Conservation (phyloP, 2,113 vertebrate genomes). For the Alligator sinensis region DNA sequence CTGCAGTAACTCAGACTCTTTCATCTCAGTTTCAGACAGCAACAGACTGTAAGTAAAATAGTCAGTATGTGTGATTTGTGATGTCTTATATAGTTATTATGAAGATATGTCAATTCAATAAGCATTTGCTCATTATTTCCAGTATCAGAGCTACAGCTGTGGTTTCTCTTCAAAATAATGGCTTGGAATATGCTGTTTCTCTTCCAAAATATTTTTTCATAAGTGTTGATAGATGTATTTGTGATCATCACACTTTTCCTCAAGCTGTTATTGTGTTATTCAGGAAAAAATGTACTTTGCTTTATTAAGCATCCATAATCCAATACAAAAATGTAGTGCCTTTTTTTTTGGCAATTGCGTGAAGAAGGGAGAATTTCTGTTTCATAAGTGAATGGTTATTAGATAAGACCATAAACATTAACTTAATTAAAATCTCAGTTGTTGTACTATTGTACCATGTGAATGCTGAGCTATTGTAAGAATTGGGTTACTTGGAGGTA, state of each 20-base stretch:
- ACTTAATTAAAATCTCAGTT: slow-evolving; percentile 28
- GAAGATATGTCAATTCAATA: not conserved
- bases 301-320: not conserved
- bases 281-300: not conserved
- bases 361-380: not conserved
- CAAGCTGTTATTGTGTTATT: not conserved
- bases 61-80: not conserved
- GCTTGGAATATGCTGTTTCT: not conserved
- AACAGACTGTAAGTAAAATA: slow-evolving; percentile 86
- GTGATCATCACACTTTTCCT: not conserved
- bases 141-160: not conserved
- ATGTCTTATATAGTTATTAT: not conserved
- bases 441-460: not conserved
- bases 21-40: slow-evolving; percentile 90
- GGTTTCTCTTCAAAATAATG: not conserved
- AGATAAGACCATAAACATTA: not conserved
- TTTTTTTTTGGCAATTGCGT: not conserved
- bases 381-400: not conserved
- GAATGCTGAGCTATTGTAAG: not conserved
- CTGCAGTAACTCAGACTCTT: slow-evolving; percentile 88
- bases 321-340: not conserved
- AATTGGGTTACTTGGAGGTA: not conserved
- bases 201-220: not conserved
- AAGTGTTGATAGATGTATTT: not conserved
- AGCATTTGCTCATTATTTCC: not conserved